These are phyloP conservation scores for Rhopilema esculentum DNA, from an alignment of 30 jellyfish, hydroid and myxozoan species.

Conservation along the genomic window DNA sequence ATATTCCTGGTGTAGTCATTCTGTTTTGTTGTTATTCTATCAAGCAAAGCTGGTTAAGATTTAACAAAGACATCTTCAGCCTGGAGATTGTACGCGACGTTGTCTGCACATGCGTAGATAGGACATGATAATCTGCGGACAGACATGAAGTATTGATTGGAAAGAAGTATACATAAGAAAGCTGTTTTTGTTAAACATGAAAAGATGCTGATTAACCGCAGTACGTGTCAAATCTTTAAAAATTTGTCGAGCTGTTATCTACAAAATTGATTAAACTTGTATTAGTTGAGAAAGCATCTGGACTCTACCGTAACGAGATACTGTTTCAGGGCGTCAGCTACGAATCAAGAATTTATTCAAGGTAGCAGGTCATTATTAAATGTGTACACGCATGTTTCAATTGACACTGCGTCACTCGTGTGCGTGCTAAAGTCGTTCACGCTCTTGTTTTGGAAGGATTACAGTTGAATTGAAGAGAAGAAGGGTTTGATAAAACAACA, in stretches of 20 bases:
- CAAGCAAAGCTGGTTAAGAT: background rate
- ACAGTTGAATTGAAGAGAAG: no score
- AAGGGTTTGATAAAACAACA: no score
- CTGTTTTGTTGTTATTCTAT: background rate
- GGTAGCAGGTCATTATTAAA: background rate
- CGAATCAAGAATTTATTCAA: background rate
- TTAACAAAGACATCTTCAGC: background rate
- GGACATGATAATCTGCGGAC: background rate
- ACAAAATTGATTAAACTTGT: background rate
- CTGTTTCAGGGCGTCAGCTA: background rate
- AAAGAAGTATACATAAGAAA: no score
- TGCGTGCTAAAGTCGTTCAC: no score
- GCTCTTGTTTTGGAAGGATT: no score
- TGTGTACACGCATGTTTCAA: background rate
- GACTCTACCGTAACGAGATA: background rate
- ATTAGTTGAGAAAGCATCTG: background rate
- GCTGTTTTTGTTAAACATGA: background rate
- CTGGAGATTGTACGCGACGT: background rate
- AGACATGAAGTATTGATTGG: background rate
- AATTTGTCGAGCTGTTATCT: background rate
- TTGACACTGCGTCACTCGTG: no score
- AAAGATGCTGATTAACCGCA: background rate
- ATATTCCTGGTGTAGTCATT: background rate
- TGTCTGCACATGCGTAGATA: background rate
- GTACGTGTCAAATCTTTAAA: background rate